These are phyloP conservation scores for Hyaena hyaena DNA, from an alignment of 2,113 vertebrate genomes.

Conservation along the genomic window DNA sequence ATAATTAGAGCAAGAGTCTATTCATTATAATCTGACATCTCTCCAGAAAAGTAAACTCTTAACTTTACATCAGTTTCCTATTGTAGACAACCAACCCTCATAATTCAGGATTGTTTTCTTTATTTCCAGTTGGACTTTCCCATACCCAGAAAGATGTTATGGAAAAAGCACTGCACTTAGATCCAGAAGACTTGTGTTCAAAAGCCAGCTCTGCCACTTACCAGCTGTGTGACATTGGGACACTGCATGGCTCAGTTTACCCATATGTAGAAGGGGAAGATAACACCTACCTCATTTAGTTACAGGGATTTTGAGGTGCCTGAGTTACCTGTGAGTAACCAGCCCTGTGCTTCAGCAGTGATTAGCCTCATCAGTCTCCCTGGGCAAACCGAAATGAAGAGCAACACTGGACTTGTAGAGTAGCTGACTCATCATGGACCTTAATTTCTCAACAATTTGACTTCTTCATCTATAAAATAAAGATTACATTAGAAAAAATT, in stretches of 20 bases:
- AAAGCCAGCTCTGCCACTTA: not conserved
- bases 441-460: not conserved
- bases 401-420: not conserved
- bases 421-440: not conserved
- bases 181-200: not conserved
- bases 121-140: not conserved
- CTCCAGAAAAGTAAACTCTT: not conserved
- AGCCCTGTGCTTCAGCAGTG: not conserved
- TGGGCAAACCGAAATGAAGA: not conserved
- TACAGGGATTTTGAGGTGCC: not conserved
- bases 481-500: not conserved
- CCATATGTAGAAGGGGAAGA: not conserved
- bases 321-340: not conserved
- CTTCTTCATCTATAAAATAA: not conserved
- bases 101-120: not conserved
- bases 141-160: not conserved
- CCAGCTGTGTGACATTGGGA: not conserved
- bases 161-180: not conserved
- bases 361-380: not conserved
- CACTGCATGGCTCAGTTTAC: not conserved
- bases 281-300: not conserved
- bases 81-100: not conserved
- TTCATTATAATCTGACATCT: not conserved
- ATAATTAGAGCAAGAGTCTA: not conserved
- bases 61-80: not conserved